Evolutionary conservation across 35 echinoderm and acorn worm species (phyloP).

Genomic region (Heliocidaris erythrogramma): DNA sequence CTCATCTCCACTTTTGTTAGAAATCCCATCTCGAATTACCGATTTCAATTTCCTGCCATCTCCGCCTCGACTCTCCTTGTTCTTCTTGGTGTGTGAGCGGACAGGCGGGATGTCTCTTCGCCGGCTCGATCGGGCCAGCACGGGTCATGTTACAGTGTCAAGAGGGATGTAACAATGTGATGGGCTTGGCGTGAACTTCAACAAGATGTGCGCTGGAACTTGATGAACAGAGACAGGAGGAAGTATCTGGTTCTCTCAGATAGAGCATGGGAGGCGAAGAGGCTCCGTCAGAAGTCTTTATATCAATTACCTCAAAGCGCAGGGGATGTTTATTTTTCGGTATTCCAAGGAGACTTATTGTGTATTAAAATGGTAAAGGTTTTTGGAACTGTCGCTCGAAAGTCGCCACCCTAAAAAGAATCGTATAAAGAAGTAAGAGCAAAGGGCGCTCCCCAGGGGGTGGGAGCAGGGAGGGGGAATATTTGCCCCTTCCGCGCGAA

Average conservation of each 20-base stretch:
- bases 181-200: slow-evolving; percentile 6
- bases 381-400: background rate
- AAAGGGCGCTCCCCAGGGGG: too few relatives aligned
- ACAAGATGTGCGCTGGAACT: slow-evolving; percentile 15
- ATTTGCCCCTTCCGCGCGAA: too few relatives aligned
- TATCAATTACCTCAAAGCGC: background rate
- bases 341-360: background rate
- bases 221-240: background rate
- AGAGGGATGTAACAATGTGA: slow-evolving; percentile 20
- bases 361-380: background rate
- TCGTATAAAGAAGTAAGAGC: background rate
- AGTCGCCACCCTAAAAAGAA: background rate
- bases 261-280: background rate
- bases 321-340: background rate
- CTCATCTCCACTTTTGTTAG: slow-evolving; percentile 9
- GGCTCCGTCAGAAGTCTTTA: background rate
- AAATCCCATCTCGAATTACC: slow-evolving; percentile 34
- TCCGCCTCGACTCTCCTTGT: background rate
- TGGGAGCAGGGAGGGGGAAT: too few relatives aligned
- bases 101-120: background rate
- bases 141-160: slow-evolving; percentile 34
- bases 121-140: background rate
- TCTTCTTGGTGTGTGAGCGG: background rate
- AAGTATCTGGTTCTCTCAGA: background rate
- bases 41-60: slow-evolving; percentile 33